Percentiles rank a stretch among this genome's conserved stretches.
phyloP scores from a whole-genome alignment of 2,113 vertebrate species.

The Ictalurus furcatus region DNA sequence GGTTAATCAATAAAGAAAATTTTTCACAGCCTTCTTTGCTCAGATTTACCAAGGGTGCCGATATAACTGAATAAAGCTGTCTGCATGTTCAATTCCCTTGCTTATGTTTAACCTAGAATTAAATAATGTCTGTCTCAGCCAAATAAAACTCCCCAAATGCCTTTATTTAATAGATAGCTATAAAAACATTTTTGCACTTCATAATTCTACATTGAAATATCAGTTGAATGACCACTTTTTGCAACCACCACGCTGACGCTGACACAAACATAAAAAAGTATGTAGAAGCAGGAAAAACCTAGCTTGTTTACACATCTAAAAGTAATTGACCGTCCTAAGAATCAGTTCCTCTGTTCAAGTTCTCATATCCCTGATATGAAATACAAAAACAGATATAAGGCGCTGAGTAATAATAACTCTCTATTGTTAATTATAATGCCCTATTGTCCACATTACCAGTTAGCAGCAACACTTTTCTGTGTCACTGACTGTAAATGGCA shows the following conservation, averaged over 20 bases:
- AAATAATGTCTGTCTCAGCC: not conserved
- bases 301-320: no score
- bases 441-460: not conserved
- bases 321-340: no score
- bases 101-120: not conserved
- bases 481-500: conserved; percentile 20
- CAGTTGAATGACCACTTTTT: not conserved
- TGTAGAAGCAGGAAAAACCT: not conserved
- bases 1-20: no score
- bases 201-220: not conserved
- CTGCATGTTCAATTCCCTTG: no score
- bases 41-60: no score
- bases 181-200: not conserved
- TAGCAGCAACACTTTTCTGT: conserved; percentile 28
- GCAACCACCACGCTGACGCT: not conserved
- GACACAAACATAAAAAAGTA: not conserved
- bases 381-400: not conserved
- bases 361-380: not conserved
- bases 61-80: not conserved
- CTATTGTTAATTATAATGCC: not conserved
- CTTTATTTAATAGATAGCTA: not conserved
- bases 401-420: not conserved
- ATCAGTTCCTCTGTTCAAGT: not conserved
- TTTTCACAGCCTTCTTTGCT: no score
- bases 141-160: not conserved